Base-by-base conservation (phyloP, 1,140 invertebrate genomes). In the Trichoplusia ni region DNA sequence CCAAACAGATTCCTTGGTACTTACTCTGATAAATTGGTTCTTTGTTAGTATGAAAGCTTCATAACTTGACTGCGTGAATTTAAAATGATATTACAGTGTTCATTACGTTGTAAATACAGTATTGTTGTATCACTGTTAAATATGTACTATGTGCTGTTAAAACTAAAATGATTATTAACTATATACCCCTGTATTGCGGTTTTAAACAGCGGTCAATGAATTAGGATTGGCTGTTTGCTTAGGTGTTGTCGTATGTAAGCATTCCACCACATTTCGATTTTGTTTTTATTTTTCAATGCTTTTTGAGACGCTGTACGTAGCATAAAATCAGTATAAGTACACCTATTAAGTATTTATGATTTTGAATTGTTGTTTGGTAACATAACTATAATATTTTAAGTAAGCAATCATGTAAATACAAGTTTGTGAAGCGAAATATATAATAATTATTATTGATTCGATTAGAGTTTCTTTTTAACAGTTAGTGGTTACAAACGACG, bases 361-460 rank as follows among this genome's bases (percentile, higher is more conserved):
- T 80, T 86, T 81, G 75, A 82, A 77, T 80, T 83, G 82, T 88
- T 86, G 75, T 84, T 86, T 77, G 71, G 75, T 84, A 66, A 67
- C 77, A 73, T 74, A 79, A 75, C 75, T 13, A 61, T 46, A 76
- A 66, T 79, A 81, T 84, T 82, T 75, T 86, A 86, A 86, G 82
- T 83, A 79, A 84, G 73, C 73, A 73, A 81, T 84, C 79, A 86
- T 89, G 86, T 89, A 89, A 89, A 89, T 89, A 89, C 82, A 89
- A 82, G 77, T 85, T 86, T 85, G 80, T 82, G 82, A 81, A 84
- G 77, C 75, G 77, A 84, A 79, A 83, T 88, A 84, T 76, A 58
- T 75, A 80, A 76, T 79, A 77, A 84, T 80, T 82, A 82, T 81
- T 83, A 85, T 84, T 84, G 75, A 83, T 64, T 67, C 29, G 53